Evolutionary conservation across 2,113 vertebrate genomes (phyloP), one percentile per base, ranked within the genome.

Genomic region (Ascaphus truei): DNA sequence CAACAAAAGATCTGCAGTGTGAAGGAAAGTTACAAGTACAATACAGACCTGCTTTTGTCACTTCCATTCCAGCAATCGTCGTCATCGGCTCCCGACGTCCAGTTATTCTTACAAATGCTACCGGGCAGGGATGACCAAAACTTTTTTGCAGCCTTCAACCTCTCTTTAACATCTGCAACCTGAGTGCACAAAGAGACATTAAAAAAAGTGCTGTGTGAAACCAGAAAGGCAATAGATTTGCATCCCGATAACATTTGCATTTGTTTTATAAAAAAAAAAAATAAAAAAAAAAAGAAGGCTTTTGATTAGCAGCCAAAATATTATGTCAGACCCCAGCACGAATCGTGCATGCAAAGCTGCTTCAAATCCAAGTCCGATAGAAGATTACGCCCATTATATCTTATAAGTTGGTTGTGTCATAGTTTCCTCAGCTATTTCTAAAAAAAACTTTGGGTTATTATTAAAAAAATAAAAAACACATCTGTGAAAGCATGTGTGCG

Each of bases 41-140:
- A 0, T 0, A 52, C 86, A 76, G 37, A 95, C 97, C 97, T 96
- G 95, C 95, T 98, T 76, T 93, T 96, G 47, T 91, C 93, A 0
- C 91, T 96, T 20, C 97, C 97, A 0, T 98, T 98, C 97, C 91
- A 92, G 74, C 91, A 92, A 0, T 92, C 89, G 45, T 92, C 89
- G 4, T 87, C 81, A 73, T 80, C 55, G 0, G 88, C 91, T 1
- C 91, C 89, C 0, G 91, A 85, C 3, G 90, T 89, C 69, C 93
- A 93, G 78, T 89, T 89, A 8, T 90, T 94, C 0, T 82, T 89
- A 75, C 97, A 98, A 47, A 98, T 89, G 0, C 83, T 95, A 75
- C 91, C 91, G 26, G 96, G 96, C 55, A 99, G 89, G 4, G 93
- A 95, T 6, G 97, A 98, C 97, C 97, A 99, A 85, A 99, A 98